phyloP scores from a whole-genome alignment of 2,113 vertebrate genomes.

The Zingel zingel region DNA sequence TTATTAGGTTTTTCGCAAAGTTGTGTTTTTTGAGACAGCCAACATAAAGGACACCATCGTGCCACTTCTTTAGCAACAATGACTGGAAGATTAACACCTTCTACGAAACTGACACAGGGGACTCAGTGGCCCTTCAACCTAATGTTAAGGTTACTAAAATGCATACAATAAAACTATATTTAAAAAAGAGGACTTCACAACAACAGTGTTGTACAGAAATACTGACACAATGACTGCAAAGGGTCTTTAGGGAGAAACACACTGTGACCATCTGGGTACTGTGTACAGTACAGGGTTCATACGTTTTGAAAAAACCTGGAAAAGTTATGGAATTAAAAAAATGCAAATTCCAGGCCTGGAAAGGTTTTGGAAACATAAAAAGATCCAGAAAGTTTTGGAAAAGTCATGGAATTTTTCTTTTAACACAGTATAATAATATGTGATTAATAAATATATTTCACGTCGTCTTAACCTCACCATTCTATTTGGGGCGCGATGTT shows the following conservation, averaged over 20 bases:
- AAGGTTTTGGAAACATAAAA: no score
- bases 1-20: constrained; percentile 33
- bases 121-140: constrained; percentile 42
- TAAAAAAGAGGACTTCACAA: constrained; percentile 33
- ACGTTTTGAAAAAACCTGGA: no score
- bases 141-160: constrained; percentile 46
- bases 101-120: constrained; percentile 54
- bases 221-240: constrained; percentile 45
- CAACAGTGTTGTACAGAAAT: constrained; percentile 54
- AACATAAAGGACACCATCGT: constrained; percentile 61
- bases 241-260: constrained; percentile 43
- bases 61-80: constrained; percentile 61
- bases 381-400: no score
- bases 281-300: constrained; percentile 17
- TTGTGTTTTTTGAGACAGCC: constrained; percentile 51
- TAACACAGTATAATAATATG: no score
- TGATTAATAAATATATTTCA: no score
- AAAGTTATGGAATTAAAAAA: no score
- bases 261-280: constrained; percentile 24
- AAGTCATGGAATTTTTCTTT: no score
- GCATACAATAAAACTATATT: constrained; percentile 38
- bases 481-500: no score
- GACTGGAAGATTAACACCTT: constrained; percentile 61
- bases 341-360: no score
- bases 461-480: no score